Conservation (phyloP, 1,140 invertebrate species). For the Bombus confusus region DNA sequence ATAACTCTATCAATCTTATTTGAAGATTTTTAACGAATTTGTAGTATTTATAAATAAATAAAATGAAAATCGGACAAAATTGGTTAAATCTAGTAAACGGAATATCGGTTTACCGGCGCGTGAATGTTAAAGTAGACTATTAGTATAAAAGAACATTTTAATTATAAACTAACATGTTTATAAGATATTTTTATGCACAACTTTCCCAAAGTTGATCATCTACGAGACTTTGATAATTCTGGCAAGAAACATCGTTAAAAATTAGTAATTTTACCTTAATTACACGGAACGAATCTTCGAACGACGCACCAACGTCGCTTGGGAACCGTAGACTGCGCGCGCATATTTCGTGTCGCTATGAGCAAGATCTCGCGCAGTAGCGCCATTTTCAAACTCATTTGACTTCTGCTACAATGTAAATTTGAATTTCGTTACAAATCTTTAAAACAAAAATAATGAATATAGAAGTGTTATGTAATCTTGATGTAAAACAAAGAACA, state of each 20-base stretch:
- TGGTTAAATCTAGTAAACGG: background rate
- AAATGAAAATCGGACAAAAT: background rate
- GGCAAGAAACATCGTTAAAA: background rate
- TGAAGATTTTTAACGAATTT: background rate
- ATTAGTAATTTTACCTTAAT: background rate
- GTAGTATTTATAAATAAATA: background rate
- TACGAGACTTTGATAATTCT: background rate
- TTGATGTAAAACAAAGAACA: background rate
- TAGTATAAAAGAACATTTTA: background rate
- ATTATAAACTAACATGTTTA: background rate
- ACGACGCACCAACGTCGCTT: background rate
- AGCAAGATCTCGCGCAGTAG: background rate
- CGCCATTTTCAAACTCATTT: background rate
- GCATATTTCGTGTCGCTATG: too few relatives aligned
- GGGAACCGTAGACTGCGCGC: background rate
- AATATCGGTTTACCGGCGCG: background rate
- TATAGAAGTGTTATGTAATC: background rate
- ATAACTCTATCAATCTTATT: background rate
- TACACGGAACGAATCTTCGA: background rate
- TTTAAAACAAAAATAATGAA: background rate
- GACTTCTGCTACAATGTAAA: background rate
- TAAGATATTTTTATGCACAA: background rate
- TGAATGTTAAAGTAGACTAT: background rate
- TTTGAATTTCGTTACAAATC: background rate
- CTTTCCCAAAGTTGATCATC: background rate